Conservation (phyloP, 2,797 vertebrate species). For the Molossus molossus region DNA sequence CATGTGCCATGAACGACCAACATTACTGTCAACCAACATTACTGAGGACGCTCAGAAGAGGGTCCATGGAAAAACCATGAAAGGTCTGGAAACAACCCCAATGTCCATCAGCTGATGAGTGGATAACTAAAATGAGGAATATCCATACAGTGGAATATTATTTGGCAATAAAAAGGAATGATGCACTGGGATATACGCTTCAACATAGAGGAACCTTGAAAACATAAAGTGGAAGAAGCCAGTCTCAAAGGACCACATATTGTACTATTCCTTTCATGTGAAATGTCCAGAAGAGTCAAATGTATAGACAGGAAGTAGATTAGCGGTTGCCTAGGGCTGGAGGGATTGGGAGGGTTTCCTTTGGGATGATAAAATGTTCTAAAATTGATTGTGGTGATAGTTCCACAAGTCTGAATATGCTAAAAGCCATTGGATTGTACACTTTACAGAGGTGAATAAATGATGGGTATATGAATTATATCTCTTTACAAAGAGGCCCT, state of each 20-base stretch:
- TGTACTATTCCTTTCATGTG: neutral
- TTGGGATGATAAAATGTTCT: neutral
- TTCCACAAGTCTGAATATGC: slow-evolving; percentile 12
- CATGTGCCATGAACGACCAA: neutral
- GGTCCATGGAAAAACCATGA: neutral
- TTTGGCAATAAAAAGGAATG: neutral
- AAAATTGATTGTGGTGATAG: neutral
- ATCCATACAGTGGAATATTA: neutral
- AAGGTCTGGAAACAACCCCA: neutral
- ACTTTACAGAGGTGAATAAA: neutral
- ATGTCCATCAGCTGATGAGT: neutral
- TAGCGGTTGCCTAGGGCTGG: neutral
- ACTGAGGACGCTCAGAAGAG: neutral
- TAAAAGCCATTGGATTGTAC: neutral
- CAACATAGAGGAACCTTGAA: neutral
- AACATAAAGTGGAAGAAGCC: slow-evolving; percentile 5
- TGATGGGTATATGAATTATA: neutral
- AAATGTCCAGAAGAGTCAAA: neutral
- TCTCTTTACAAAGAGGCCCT: neutral
- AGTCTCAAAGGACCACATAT: neutral
- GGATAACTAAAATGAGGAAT: neutral
- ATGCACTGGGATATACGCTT: neutral
- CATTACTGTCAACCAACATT: neutral
- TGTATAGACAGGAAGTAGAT: neutral
- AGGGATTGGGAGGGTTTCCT: neutral